Evolutionary conservation across 2,797 vertebrate species (phyloP), one percentile per base, ranked within the genome.

Genomic region (Peromyscus attwateri): DNA sequence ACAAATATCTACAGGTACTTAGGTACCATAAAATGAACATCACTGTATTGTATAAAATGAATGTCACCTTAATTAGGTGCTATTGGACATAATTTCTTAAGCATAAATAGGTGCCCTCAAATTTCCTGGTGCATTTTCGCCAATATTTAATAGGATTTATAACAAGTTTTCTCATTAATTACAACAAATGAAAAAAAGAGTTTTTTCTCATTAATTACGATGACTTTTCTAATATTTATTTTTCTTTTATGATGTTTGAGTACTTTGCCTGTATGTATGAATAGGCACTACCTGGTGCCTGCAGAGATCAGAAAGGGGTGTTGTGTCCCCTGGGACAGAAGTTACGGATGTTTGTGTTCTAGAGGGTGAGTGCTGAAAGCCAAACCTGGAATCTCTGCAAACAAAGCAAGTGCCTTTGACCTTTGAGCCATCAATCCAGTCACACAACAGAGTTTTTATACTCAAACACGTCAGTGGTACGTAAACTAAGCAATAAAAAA

Each of bases 1-100:
- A 95, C 79, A 98, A 71, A 97, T 79, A 95, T 97, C 81, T 88
- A 82, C 57, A 95, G 91, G 5, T 76, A 93, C 94, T 77, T 96
- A 93, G 89, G 3, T 68, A 92, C 70, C 91, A 11, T 87, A 92
- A 88, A 98, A 97, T 96, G 46, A 94, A 71, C 66, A 97, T 84
- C 34, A 64, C 3, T 49, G 87, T 97, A 97, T 82, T 79, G 40
- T 55, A 55, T 14, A 55, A 55, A 55, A 55, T 55, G 52, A 55
- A 60, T 95, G 91, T 75, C 95, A 85, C 91, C 57, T 64, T 83
- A 77, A 89, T 82, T 97, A 94, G 46, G 92, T 97, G 40, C 23
- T 91, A 87, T 87, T 83, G 57, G 97, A 83, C n/a, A 68, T 77
- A 87, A 93, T 60, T 96, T 98, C 37, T 97, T 94, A 14, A 64